phyloP scores from a whole-genome alignment of 1,140 invertebrate genomes.

The Hypsibius dujardini region DNA sequence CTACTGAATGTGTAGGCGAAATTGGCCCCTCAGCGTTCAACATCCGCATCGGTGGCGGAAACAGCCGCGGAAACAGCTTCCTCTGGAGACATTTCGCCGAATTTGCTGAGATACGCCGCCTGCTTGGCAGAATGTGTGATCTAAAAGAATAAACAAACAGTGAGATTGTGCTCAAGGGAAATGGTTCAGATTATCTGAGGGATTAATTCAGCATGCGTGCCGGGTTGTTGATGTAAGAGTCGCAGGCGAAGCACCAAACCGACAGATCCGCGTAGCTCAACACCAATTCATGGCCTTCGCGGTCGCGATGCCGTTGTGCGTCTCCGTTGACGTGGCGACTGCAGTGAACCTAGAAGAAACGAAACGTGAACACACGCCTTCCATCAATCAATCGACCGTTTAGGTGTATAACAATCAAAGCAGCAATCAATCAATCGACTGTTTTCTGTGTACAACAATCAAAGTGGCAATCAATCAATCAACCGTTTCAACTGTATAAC shows the following conservation, averaged over 20 bases:
- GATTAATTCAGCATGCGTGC: constrained; percentile 28
- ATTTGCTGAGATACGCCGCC: constrained; percentile 20
- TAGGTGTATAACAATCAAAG: too few relatives aligned
- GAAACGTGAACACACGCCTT: too few relatives aligned
- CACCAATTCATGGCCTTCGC: constrained; percentile 46
- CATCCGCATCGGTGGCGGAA: not conserved
- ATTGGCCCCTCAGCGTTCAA: not conserved
- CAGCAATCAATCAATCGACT: too few relatives aligned
- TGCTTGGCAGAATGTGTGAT: constrained; percentile 47
- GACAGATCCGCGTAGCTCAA: constrained; percentile 63
- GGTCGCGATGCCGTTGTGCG: constrained; percentile 47
- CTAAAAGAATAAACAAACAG: constrained; percentile 32
- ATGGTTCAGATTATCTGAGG: too few relatives aligned
- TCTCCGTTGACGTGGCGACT: constrained; percentile 60
- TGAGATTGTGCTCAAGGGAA: too few relatives aligned
- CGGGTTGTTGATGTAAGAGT: constrained; percentile 59
- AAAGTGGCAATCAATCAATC: too few relatives aligned
- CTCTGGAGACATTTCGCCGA: not conserved
- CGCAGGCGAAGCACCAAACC: constrained; percentile 69
- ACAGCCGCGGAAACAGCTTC: not conserved
- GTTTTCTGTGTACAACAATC: too few relatives aligned
- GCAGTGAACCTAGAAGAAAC: constrained; percentile 45
- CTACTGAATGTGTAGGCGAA: not conserved
- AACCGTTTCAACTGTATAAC: too few relatives aligned
- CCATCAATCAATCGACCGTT: too few relatives aligned